Evolutionary conservation across 2,888 invertebrate species (phyloP).

Genomic region (Sialis fuliginosa): DNA sequence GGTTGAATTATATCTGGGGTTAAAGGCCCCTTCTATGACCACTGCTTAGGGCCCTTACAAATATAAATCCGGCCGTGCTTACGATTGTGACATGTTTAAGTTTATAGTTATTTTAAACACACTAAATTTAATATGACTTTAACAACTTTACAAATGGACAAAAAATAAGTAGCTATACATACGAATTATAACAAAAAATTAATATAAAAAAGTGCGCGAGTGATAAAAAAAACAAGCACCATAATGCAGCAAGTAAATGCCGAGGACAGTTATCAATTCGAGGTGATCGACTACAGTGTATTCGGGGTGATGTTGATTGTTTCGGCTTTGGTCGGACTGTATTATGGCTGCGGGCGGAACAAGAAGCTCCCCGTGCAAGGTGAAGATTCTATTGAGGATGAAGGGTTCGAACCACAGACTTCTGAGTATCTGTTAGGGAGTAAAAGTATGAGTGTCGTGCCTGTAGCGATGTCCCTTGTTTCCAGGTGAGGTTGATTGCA

Average conservation of each 20-base stretch:
- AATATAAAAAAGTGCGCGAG: not conserved
- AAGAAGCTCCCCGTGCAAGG: conserved; percentile 5
- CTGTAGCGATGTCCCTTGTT: conserved; percentile 71
- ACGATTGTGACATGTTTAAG: too few relatives aligned
- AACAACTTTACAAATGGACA: not conserved
- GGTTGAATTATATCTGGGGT: too few relatives aligned
- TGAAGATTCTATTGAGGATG: conserved; percentile 6
- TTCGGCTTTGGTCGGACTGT: conserved; percentile 64
- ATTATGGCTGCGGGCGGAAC: conserved; percentile 25
- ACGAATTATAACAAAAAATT: too few relatives aligned
- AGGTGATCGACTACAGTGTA: conserved; percentile 43
- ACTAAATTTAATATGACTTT: too few relatives aligned
- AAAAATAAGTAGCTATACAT: too few relatives aligned
- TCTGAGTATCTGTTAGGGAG: conserved; percentile 63
- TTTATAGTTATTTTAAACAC: too few relatives aligned
- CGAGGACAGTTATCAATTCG: conserved; percentile 15
- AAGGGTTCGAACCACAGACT: conserved; percentile 9
- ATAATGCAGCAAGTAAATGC: not conserved
- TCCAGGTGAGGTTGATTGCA: conserved; percentile 40
- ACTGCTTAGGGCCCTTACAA: too few relatives aligned
- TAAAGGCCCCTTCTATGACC: too few relatives aligned
- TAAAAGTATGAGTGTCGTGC: conserved; percentile 54
- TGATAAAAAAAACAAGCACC: not conserved
- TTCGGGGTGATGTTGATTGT: conserved; percentile 49
- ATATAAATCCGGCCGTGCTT: too few relatives aligned